Evolutionary conservation across 2,797 vertebrate genomes (phyloP).

Genomic region (Pipistrellus kuhlii): DNA sequence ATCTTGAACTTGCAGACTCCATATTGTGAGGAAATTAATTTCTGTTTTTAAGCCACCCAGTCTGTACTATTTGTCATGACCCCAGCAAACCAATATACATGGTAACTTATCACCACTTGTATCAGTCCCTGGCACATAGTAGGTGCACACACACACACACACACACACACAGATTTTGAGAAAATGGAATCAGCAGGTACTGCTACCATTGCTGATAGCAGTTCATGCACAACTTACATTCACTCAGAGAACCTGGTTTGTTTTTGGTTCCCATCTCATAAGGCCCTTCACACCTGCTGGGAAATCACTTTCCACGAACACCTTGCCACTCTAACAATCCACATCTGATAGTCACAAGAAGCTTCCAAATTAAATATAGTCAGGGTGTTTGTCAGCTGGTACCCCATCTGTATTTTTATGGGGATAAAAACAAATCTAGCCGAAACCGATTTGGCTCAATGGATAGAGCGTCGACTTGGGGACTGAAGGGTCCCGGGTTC

Average conservation of each 20-base stretch:
- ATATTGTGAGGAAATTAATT: neutral
- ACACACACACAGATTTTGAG: neutral
- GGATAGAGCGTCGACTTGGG: too few relatives aligned
- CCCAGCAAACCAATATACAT: neutral
- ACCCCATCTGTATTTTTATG: slow-evolving; percentile 74
- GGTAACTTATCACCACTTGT: neutral
- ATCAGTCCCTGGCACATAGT: neutral
- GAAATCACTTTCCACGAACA: slow-evolving; percentile 71
- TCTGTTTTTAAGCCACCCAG: neutral
- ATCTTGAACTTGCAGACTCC: neutral
- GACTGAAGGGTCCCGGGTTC: too few relatives aligned
- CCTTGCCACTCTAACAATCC: slow-evolving; percentile 76
- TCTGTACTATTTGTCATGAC: neutral
- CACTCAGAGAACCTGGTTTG: slow-evolving; percentile 64
- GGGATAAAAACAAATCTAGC: slow-evolving; percentile 15
- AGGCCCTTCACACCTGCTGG: slow-evolving; percentile 53
- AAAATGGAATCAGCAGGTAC: neutral
- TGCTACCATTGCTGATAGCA: slow-evolving; percentile 31
- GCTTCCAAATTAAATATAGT: slow-evolving; percentile 76
- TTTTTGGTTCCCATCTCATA: slow-evolving; percentile 72
- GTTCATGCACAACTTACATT: slow-evolving; percentile 71
- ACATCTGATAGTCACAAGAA: slow-evolving; percentile 69
- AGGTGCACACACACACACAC: neutral
- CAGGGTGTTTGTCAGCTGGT: slow-evolving; percentile 59
- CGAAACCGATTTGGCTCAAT: too few relatives aligned